Evolutionary conservation across 23 tunicate genomes (phyloP), one percentile per base, ranked within the genome.

Genomic region (Botrylloides violaceus): DNA sequence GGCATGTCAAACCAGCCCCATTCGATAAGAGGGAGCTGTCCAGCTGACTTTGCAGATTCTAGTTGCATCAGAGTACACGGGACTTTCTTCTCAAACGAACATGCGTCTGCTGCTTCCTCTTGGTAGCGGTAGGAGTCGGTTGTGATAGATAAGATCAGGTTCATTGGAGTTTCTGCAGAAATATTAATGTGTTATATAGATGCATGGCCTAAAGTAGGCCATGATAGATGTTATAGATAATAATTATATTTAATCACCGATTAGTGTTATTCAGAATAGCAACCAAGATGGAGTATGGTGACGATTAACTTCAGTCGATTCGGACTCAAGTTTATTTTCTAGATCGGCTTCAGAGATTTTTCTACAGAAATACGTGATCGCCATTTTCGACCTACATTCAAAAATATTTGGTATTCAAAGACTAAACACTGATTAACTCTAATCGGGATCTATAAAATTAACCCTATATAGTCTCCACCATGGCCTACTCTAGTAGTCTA

Each of bases 1-100:
- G 68, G 61, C 34, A 65, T 55, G 18, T 60, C 78, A 50, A 71
- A 83, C 97, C 97, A 90, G 5, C 97, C 97, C 97, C 97, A 90
- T 19, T 75, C 66, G 32, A 71, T 79, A 15, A 36, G 61, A 1
- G 97, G 89, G 5, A 90, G 73, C 20, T 43, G 58, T 20, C 79
- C 81, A 0, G 71, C 82, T 26, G 59, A 64, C 3, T 57, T 61
- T 2, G 97, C 89, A 22, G 66, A 72, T 53, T 83, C 84, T 15
- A 83, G 75, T 64, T 81, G 83, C 7, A 49, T 23, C 12, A 81
- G 59, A 29, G 66, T 56, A 30, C 96, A 88, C 0, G 81, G 72
- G 2, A 71, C 61, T 25, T 60, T 63, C 23, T 66, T 55, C 50
- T 68, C 76, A 7, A 76, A 59, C 18, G 34, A 31, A 34, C 96